A percentile compares a stretch with the other conserved stretches of the same genome.
These are phyloP conservation scores for Eremophila alpestris DNA, from an alignment of 2,797 vertebrate genomes.

Conservation along the genomic window DNA sequence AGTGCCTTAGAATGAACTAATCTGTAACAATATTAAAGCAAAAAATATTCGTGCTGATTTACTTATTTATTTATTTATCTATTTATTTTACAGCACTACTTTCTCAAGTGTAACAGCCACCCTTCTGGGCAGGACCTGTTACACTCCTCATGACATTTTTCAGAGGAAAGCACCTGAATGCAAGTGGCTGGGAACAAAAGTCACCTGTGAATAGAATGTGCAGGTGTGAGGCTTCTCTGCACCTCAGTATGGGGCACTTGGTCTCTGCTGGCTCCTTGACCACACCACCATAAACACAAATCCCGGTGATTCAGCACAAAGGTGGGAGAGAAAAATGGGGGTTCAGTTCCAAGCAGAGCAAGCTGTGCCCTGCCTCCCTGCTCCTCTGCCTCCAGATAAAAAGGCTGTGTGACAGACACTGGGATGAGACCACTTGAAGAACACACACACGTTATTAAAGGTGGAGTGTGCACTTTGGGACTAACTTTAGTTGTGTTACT, in stretches of 20 bases:
- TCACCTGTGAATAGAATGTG: neutral
- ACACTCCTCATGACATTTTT: neutral
- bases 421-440: neutral
- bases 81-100: neutral
- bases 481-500: neutral
- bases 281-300: neutral
- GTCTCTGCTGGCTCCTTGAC: neutral
- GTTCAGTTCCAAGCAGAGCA: neutral
- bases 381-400: neutral
- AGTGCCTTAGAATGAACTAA: neutral
- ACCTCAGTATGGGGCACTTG: rapidly evolving
- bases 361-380: neutral
- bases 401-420: rapidly evolving
- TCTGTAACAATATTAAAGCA: neutral
- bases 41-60: neutral
- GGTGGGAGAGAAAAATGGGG: neutral
- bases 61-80: neutral
- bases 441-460: rapidly evolving
- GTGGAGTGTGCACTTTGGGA: neutral
- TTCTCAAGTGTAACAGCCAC: neutral
- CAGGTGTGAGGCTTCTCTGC: neutral
- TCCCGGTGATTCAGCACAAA: rapidly evolving
- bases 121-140: neutral
- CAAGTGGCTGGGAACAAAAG: neutral
- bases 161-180: neutral